phyloP scores from a whole-genome alignment of 2,113 vertebrate genomes.

The Xiphias gladius region DNA sequence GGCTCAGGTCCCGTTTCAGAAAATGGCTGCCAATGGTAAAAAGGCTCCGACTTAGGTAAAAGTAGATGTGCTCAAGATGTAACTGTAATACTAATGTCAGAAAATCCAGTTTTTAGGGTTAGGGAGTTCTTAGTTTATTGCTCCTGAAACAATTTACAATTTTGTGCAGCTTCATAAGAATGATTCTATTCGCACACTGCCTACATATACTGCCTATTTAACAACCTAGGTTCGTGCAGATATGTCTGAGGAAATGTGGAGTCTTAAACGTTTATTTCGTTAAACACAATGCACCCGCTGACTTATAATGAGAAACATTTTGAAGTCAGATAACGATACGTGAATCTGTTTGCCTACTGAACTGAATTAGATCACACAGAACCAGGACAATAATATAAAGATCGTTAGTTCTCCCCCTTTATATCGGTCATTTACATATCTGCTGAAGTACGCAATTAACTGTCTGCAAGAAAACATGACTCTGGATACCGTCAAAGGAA shows the following conservation, averaged over 20 bases:
- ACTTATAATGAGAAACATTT: not conserved
- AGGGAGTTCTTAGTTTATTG: not conserved
- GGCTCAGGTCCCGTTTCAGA: not conserved
- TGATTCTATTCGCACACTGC: not conserved
- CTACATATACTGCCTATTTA: not conserved
- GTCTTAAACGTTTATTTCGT: slow-evolving; percentile 18
- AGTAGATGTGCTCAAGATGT: not conserved
- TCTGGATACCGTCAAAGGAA: slow-evolving; percentile 46
- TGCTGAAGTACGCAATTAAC: slow-evolving; percentile 23
- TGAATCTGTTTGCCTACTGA: not conserved
- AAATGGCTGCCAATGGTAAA: not conserved
- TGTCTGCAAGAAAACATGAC: slow-evolving; percentile 7
- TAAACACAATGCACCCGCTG: not conserved
- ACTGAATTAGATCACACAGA: not conserved
- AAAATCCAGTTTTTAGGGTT: not conserved
- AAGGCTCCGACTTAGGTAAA: not conserved
- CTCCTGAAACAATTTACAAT: not conserved
- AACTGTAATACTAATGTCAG: not conserved
- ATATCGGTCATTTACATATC: not conserved
- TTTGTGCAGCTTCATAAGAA: not conserved
- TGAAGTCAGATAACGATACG: no score
- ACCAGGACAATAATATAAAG: not conserved
- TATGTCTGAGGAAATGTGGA: not conserved
- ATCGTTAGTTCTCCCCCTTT: not conserved
- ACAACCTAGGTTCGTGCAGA: not conserved